These are phyloP conservation scores for Lasioglossum albipes DNA, from an alignment of 1,140 invertebrate genomes.

Conservation along the genomic window DNA sequence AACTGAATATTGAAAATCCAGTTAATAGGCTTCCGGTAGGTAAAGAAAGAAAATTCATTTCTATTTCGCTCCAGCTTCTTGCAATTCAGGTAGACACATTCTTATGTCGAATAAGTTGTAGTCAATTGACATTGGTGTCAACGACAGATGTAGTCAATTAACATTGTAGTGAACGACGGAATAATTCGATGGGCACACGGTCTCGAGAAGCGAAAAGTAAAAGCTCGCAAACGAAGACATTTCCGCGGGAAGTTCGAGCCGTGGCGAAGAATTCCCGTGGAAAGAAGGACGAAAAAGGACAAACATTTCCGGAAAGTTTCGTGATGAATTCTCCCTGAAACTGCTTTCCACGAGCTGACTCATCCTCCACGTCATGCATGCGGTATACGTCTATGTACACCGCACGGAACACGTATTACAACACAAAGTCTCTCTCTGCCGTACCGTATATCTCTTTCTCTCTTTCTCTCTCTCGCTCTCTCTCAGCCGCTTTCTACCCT, in stretches of 20 bases:
- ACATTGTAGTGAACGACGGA: too few relatives aligned
- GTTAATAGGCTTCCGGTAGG: too few relatives aligned
- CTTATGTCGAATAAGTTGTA: too few relatives aligned
- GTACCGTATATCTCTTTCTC: not conserved
- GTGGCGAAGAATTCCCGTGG: not conserved
- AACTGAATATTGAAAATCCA: too few relatives aligned
- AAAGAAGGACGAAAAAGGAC: not conserved
- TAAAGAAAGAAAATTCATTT: too few relatives aligned
- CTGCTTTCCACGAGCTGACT: constrained; percentile 54
- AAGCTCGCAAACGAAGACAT: not conserved
- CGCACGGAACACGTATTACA: constrained; percentile 52
- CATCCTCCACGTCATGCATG: constrained; percentile 62
- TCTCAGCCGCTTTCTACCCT: constrained; percentile 31
- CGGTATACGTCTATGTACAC: constrained; percentile 53
- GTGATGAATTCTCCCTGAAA: constrained; percentile 55
- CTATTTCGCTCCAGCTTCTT: too few relatives aligned
- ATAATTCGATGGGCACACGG: too few relatives aligned
- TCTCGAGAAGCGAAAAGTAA: too few relatives aligned
- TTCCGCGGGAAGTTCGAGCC: constrained; percentile 4
- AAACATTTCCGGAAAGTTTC: constrained; percentile 58
- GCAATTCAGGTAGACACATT: too few relatives aligned
- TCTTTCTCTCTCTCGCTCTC: constrained; percentile 6
- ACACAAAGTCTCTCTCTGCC: constrained; percentile 28
- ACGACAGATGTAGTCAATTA: too few relatives aligned
- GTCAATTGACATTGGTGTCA: too few relatives aligned